These are phyloP conservation scores for Chelonia mydas DNA, from an alignment of 2,797 vertebrate species.

Conservation along the genomic window DNA sequence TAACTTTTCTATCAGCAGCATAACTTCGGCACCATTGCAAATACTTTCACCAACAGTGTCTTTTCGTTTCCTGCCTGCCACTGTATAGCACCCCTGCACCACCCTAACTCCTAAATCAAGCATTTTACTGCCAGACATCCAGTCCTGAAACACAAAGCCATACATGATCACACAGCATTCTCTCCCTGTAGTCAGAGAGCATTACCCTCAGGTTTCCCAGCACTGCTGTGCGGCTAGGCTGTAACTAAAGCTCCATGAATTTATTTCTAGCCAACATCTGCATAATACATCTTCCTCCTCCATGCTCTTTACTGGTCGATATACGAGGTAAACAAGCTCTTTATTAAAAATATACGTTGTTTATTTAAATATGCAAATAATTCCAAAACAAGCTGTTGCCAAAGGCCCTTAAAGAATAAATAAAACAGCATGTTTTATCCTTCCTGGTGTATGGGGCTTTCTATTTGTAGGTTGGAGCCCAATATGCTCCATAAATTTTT, in stretches of 20 bases:
- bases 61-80: not conserved
- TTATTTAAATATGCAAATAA: slow-evolving; percentile 47
- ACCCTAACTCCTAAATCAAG: not conserved
- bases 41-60: not conserved
- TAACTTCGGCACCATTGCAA: rapidly evolving
- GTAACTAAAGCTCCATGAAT: not conserved
- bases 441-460: not conserved
- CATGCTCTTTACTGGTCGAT: not conserved
- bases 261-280: not conserved
- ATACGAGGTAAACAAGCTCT: not conserved
- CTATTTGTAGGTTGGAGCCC: not conserved
- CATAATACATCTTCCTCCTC: not conserved
- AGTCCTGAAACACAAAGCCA: not conserved
- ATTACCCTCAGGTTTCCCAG: not conserved
- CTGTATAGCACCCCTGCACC: not conserved
- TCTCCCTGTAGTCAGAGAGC: not conserved
- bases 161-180: not conserved
- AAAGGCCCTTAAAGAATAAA: not conserved
- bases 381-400: slow-evolving; percentile 21
- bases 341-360: slow-evolving; percentile 29
- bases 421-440: not conserved
- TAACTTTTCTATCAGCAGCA: not conserved
- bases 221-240: not conserved
- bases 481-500: not conserved
- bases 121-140: not conserved